Base-by-base conservation (phyloP, 2,797 vertebrate genomes). In the Macroramphosus scolopax region DNA sequence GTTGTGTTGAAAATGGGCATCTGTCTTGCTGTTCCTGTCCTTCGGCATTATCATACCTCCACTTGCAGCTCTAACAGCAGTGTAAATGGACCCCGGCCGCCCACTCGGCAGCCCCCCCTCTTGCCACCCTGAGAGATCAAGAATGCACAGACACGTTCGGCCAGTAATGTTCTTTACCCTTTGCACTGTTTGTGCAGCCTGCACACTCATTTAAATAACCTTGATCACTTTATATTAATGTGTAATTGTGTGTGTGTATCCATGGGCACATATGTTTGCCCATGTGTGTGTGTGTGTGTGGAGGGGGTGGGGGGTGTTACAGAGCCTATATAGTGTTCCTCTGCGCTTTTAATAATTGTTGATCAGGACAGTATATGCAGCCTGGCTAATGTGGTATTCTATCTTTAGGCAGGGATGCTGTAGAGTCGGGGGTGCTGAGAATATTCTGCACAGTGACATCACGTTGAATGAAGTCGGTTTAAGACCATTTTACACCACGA, bases 151-250 rank as follows among this genome's bases (percentile, higher is more conserved):
- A 38, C 74, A 75, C 60, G 43, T 57, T 58, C 47, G 32, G 41
- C 56, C 59, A 12, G 24, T 68, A 65, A 77, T 70, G 64, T 75
- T 84, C 61, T 69, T 67, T 72, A 76, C 67, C 25, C 2, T 64
- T 67, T 63, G 57, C 76, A 62, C 43, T 72, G 76, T 87, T 83
- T 82, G 76, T 73, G 60, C 81, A 80, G 73, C 63, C 62, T 26
- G 58, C 75, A 66, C 64, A 61, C 74, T 84, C 80, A 87, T 89
- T 89, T 84, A 81, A 82, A 87, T 86, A 84, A 79, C 72, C 75
- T 67, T 87, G 82, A 88, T 87, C 83, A 78, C 76, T 83, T 81
- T 77, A 84, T 82, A 78, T 79, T 30, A 45, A 6, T 29, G 17
- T 60, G 45, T 56, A 24, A 46, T 26, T 47, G 25, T 59, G 18